Percentiles rank a stretch among this genome's conserved stretches.
These are phyloP conservation scores for Spodoptera picta DNA, from an alignment of 2,888 invertebrate genomes.

Conservation along the genomic window DNA sequence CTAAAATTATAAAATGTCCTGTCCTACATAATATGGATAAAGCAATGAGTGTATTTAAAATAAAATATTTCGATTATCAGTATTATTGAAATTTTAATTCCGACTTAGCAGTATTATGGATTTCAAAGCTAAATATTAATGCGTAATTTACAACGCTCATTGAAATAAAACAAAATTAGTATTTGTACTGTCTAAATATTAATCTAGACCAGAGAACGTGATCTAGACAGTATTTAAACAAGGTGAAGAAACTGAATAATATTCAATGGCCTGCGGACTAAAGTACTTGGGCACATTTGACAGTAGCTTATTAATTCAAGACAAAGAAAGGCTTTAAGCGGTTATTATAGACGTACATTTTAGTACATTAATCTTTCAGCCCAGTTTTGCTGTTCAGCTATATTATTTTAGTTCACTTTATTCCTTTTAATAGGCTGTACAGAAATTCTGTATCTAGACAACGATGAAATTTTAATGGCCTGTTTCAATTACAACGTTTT, in stretches of 20 bases:
- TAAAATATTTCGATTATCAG: too few species aligned
- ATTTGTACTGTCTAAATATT: not conserved
- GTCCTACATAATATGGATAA: not conserved
- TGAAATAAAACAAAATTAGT: too few species aligned
- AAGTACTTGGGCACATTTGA: constrained; percentile 28
- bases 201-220: not conserved
- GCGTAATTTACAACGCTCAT: too few species aligned
- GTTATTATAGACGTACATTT: constrained; percentile 57
- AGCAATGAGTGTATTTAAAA: too few species aligned
- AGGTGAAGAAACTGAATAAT: constrained; percentile 28
- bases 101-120: too few species aligned
- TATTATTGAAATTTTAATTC: too few species aligned
- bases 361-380: constrained; percentile 65
- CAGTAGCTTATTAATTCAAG: constrained; percentile 54
- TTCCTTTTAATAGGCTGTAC: constrained; percentile 44
- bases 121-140: too few species aligned
- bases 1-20: not conserved
- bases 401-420: constrained; percentile 54
- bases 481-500: constrained; percentile 15
- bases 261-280: constrained; percentile 29
- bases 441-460: constrained; percentile 16
- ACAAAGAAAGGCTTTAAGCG: constrained; percentile 55
- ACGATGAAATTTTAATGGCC: constrained; percentile 19
- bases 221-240: constrained; percentile 8
- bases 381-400: constrained; percentile 60